Percentiles rank a stretch among this genome's conserved stretches.
Evolutionary conservation across 2,797 vertebrate genomes (phyloP).

Genomic region (Rhinoraja longicauda): DNA sequence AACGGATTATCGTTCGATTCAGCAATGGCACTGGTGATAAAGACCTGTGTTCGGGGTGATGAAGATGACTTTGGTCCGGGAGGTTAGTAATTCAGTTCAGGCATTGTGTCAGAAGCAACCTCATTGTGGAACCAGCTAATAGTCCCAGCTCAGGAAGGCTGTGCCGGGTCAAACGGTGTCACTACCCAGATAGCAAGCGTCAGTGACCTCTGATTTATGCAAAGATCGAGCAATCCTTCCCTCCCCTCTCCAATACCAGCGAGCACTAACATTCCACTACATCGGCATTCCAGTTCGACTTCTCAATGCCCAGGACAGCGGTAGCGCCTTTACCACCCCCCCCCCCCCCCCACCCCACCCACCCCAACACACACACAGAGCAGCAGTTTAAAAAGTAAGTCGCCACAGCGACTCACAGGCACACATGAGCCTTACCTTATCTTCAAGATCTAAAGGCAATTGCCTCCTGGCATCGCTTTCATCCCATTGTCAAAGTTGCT

Average conservation of each 20-base stretch:
- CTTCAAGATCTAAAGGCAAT: background rate
- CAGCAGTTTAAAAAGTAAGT: background rate
- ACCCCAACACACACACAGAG: background rate
- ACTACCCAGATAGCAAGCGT: constrained; percentile 40
- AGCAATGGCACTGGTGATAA: constrained; percentile 33
- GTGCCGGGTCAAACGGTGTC: constrained; percentile 44
- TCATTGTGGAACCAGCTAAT: constrained; percentile 38
- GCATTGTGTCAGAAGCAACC: constrained; percentile 38
- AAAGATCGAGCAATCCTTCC: constrained; percentile 36
- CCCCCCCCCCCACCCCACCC: too few relatives aligned
- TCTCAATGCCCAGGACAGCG: background rate
- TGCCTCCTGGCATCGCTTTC: background rate
- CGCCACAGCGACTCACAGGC: background rate
- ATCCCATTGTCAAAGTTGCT: constrained; percentile 18
- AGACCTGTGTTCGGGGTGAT: background rate
- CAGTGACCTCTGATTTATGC: constrained; percentile 44
- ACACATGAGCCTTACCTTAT: constrained; percentile 19
- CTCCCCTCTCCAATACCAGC: constrained; percentile 16
- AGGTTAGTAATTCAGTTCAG: constrained; percentile 18
- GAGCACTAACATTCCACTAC: constrained; percentile 26
- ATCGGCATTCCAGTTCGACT: constrained; percentile 8
- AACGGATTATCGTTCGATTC: constrained; percentile 40
- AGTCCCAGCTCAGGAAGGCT: constrained; percentile 39
- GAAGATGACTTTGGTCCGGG: constrained; percentile 6
- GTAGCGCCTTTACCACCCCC: background rate